phyloP scores from a whole-genome alignment of 2,888 invertebrate genomes.

The Muschampia plurimacula region DNA sequence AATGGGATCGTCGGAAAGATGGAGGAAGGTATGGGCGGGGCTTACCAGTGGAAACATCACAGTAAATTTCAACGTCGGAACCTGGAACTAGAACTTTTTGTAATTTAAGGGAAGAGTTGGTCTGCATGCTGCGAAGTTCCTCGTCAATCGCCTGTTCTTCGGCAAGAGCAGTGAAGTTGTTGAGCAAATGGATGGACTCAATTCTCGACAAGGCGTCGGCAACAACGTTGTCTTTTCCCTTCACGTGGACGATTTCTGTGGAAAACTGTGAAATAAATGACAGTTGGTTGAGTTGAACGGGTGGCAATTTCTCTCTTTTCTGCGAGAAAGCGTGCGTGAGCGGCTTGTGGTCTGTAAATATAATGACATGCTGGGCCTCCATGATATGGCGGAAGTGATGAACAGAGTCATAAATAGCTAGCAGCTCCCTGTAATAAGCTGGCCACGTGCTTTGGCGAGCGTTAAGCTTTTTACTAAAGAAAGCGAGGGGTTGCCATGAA shows the following conservation, averaged over 20 bases:
- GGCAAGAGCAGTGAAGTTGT: slow-evolving; percentile 32
- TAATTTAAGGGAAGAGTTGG: background rate
- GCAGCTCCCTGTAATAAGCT: slow-evolving; percentile 23
- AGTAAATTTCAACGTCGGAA: slow-evolving; percentile 40
- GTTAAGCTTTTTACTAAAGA: slow-evolving; percentile 34
- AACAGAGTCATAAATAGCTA: slow-evolving; percentile 10
- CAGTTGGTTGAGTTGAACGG: slow-evolving; percentile 5
- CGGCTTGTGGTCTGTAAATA: slow-evolving; percentile 22
- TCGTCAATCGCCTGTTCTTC: slow-evolving; percentile 33
- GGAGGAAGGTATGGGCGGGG: slow-evolving; percentile 42
- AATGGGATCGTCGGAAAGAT: slow-evolving; percentile 31
- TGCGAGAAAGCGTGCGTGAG: slow-evolving; percentile 14
- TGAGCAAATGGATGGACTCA: slow-evolving; percentile 17
- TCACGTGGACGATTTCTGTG: slow-evolving; percentile 11
- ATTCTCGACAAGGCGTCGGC: slow-evolving; percentile 29
- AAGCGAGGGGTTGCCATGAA: slow-evolving; percentile 45
- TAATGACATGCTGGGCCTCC: slow-evolving; percentile 5
- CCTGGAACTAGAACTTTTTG: slow-evolving; percentile 51
- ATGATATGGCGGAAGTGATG: slow-evolving; percentile 25
- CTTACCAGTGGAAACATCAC: slow-evolving; percentile 21
- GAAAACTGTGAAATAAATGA: slow-evolving; percentile 24
- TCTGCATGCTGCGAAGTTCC: slow-evolving; percentile 32
- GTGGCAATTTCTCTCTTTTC: slow-evolving; percentile 15
- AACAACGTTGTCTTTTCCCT: slow-evolving; percentile 8
- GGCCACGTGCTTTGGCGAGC: slow-evolving; percentile 40